Evolutionary conservation across 2,797 vertebrate species (phyloP), one percentile per base, ranked within the genome.

Genomic region (Lycodopsis pacificus): DNA sequence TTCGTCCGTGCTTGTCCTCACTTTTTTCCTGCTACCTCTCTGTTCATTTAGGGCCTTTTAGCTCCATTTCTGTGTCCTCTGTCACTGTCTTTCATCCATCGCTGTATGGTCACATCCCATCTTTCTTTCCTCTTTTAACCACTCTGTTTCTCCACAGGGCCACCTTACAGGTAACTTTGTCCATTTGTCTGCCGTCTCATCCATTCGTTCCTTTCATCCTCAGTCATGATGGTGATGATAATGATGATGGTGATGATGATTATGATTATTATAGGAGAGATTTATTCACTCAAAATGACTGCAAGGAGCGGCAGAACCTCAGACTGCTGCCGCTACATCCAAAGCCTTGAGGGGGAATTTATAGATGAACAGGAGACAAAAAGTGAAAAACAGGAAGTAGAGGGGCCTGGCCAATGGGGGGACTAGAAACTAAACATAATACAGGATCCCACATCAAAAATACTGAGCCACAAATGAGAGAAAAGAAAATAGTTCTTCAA

Each of bases 161-260:
- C 93, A 92, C 93, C 91, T 86, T 48, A 65, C 92, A 97, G 97
- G 97, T 97, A 98, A 96, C 88, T 88, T 75, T 92, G 78, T 93
- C 77, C 90, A 92, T 88, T 71, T 88, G 78, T 92, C 85, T 80
- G 56, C 77, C 63, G 82, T 91, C 84, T 59, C 14, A 61, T 88
- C 68, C 73, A 65, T 73, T 54, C 83, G 64, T 78, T 73, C 68
- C 67, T 73, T 70, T 72, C 87, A 89, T 86, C 77, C 72, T 72
- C 58, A 83, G 73, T 77, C 68, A 72, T 88, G 36, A 73, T 79
- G 64, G 40, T 86, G 58, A 77, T 78, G 42, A 59, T 78, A 17
- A 82, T 80, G 48, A 58, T 71, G 54, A 80, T 85, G 32, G 81
- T 80, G 30, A 80, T 93, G 65, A 82, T 86, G 27, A 77, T 82